Conservation (phyloP, 2,797 vertebrate genomes). For the Poeciliopsis paucimaculata region DNA sequence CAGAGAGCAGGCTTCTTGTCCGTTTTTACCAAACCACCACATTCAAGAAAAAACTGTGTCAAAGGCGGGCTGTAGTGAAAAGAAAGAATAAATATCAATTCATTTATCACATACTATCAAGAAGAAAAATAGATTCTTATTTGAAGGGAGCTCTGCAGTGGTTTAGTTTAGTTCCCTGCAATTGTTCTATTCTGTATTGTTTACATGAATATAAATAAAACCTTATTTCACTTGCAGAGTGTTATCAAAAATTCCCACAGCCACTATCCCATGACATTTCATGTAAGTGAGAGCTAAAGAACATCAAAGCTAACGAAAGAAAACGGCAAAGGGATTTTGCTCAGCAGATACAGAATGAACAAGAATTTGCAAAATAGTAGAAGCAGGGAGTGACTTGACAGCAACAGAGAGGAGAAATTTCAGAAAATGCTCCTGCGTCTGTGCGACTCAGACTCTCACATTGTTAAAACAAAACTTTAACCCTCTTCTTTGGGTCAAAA, state of each 20-base stretch:
- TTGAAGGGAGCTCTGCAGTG: background rate
- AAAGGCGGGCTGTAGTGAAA: constrained; percentile 86
- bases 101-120: background rate
- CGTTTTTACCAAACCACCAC: constrained; percentile 91
- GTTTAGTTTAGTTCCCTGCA: background rate
- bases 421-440: constrained; percentile 47
- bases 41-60: constrained; percentile 96
- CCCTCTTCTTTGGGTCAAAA: constrained; percentile 50
- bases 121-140: background rate
- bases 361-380: background rate
- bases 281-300: constrained; percentile 30
- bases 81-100: constrained; percentile 15
- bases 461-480: constrained; percentile 65
- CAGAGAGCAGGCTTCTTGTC: constrained; percentile 98
- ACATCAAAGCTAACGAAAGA: constrained; percentile 29
- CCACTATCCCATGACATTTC: background rate
- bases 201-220: constrained; percentile 19
- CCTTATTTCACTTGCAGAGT: constrained; percentile 14
- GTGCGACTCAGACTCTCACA: constrained; percentile 53
- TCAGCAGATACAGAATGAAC: background rate
- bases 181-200: background rate
- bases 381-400: constrained; percentile 24
- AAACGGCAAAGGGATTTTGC: background rate
- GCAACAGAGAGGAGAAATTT: constrained; percentile 40
- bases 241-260: constrained; percentile 18